A percentile compares a stretch with the other conserved stretches of the same genome.
Evolutionary conservation across 92 coral and sea anemone species (phyloP).

Genomic region (Epizoanthus illoricatus): DNA sequence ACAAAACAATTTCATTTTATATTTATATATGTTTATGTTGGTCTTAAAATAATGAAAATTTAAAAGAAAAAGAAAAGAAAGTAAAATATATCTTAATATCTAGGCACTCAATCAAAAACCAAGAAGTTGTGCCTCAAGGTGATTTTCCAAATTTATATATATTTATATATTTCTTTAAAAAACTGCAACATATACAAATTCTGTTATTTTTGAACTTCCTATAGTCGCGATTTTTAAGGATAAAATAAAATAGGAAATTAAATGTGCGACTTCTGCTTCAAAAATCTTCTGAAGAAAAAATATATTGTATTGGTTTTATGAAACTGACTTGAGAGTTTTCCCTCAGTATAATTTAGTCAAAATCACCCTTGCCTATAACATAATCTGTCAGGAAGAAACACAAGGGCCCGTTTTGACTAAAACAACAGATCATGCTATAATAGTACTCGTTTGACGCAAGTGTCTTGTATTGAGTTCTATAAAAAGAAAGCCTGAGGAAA

Average conservation of each 20-base stretch:
- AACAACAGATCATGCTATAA: not conserved
- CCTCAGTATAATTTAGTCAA: not conserved
- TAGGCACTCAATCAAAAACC: not conserved
- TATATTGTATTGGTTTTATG: not conserved
- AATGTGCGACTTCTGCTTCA: slow-evolving; percentile 30
- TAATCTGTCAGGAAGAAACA: slow-evolving; percentile 4
- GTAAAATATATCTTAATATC: not conserved
- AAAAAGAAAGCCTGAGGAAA: slow-evolving; percentile 26
- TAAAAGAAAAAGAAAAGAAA: not conserved
- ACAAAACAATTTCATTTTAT: no score
- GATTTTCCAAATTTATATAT: no score
- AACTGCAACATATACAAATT: not conserved
- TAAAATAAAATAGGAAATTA: slow-evolving; percentile 14
- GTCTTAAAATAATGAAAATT: not conserved
- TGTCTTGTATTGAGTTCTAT: slow-evolving; percentile 12
- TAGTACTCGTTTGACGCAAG: slow-evolving; percentile 17
- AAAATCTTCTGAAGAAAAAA: not conserved
- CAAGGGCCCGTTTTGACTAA: not conserved
- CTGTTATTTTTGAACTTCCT: not conserved
- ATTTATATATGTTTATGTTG: not conserved
- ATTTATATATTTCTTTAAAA: not conserved
- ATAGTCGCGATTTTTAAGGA: not conserved
- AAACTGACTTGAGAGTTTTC: not conserved
- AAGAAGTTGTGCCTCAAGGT: no score
- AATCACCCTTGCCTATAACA: slow-evolving; percentile 4